Base-by-base conservation (phyloP, 2,888 invertebrate genomes). In the Chymomyza fuscimana region DNA sequence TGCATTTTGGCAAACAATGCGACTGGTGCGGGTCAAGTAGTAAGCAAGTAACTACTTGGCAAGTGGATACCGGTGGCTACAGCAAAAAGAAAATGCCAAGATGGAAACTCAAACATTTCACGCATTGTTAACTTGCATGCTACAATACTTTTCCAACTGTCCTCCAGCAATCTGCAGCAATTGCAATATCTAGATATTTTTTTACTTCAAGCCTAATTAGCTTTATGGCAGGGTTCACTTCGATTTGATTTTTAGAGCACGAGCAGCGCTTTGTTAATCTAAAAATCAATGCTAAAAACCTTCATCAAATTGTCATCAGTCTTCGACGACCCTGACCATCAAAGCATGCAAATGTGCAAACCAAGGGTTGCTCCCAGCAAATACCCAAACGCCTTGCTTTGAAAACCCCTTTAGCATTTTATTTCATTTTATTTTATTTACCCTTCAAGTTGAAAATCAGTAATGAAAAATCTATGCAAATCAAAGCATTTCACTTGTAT, bases 391-490 rank as follows among this genome's bases (percentile, higher is more conserved):
- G 36, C 6, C 36, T 25, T 15, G 65, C 56, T 65, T 65, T 65
- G n/a, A 12, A 72, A 79, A 75, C 76, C 75, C 72, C 74, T 79
- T 80, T 61, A 19, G n/a, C n/a, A 15, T 64, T 66, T 72, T 52
- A 51, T 56, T 63, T 46, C 63, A 7, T 59, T 66, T 63, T 68
- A 32, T 65, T 32, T 50, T 54, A 60, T 56, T 60, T 72, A 67
- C 22, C 78, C 81, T 71, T 32, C 69, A 72, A 72, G 69, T 64
- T 62, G 64, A 74, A 77, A 87, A 87, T 87, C 86, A 81, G 74
- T 87, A 87, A 87, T 87, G 86, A 89, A 88, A 86, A 86, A 87
- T 87, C 86, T 89, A 87, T 87, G 86, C 89, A 87, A 87, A 87
- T 87, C 86, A 78, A 80, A 79, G 76, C 69, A 72, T 46, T 46